These are phyloP conservation scores for Periparus ater DNA, from an alignment of 2,797 vertebrate genomes.

Conservation along the genomic window DNA sequence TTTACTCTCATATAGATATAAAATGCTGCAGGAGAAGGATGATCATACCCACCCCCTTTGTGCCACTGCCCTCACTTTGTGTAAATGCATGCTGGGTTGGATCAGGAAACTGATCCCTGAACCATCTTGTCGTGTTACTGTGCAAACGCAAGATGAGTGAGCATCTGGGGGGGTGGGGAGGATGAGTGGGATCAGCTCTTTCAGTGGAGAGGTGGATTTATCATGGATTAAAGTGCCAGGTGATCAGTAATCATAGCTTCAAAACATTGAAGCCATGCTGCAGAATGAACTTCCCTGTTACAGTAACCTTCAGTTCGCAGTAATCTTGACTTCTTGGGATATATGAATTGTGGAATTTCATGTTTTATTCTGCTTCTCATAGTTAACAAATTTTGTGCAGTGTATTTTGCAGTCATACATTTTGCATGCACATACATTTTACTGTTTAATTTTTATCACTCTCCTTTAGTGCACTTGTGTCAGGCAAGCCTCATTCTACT, in stretches of 20 bases:
- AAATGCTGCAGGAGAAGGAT: neutral
- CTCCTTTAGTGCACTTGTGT: neutral
- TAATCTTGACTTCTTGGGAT: neutral
- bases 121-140: neutral
- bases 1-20: neutral
- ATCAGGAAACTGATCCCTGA: neutral
- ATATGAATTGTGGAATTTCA: neutral
- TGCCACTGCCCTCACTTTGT: neutral
- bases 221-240: conserved; percentile 17
- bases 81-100: neutral
- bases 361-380: neutral
- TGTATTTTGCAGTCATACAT: neutral
- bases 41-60: neutral
- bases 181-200: conserved; percentile 25
- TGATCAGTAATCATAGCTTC: conserved; percentile 6
- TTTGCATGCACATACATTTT: neutral
- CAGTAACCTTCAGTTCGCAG: neutral
- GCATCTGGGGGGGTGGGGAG: neutral
- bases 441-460: neutral
- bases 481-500: neutral
- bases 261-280: neutral
- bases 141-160: conserved; percentile 11
- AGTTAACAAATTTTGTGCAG: neutral
- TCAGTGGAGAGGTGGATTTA: conserved; percentile 12
- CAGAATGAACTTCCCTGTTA: neutral